Base-by-base conservation (phyloP, 2,888 invertebrate species). In the Cetonia aurata region DNA sequence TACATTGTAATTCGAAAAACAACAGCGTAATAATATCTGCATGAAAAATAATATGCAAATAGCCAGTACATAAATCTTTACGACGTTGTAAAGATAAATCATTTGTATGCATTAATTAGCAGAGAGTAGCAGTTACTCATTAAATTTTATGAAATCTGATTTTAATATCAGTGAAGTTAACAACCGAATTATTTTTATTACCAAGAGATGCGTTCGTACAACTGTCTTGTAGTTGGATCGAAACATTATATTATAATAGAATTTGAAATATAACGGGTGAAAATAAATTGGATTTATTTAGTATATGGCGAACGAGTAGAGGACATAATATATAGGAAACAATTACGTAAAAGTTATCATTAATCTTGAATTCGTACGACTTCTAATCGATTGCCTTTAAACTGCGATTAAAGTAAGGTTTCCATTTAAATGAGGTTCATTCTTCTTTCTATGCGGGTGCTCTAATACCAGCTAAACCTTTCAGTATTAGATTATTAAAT, bases 211-310 rank as follows among this genome's bases (percentile, higher is more conserved):
- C 48, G 48, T 48, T 48, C 62, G 6, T 62, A 48, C 10, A 62
- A 48, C 33, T 33, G 48, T 48, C 48, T 33, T 46, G 19, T 59
- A 44, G 59, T 12, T 59, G 8, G 19, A 17, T 50, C 4, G 42
- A 19, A 46, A 12, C 17, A 8, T 6, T 44, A 65, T 25, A 8
- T 6, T 44, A 65, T 65, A 65, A 65, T 65, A 50, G 15, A 52
- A 65, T 50, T 50, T 9, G 1, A 37, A 37, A 37, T 37, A 65
- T 50, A 65, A 37, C 15, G 42, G 19, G 19, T 65, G 37, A 52
- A 65, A 52, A 65, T 52, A 65, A 65, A 65, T 65, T 65, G 62
- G 62, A 65, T 65, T 65, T 65, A 50, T 65, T 33, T 33, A 50
- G 37, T 25, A 25, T 25, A 25, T 65, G 50, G 19, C 6, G 17